Conservation (phyloP, 2,888 invertebrate genomes). For the Ochropleura plecta region DNA sequence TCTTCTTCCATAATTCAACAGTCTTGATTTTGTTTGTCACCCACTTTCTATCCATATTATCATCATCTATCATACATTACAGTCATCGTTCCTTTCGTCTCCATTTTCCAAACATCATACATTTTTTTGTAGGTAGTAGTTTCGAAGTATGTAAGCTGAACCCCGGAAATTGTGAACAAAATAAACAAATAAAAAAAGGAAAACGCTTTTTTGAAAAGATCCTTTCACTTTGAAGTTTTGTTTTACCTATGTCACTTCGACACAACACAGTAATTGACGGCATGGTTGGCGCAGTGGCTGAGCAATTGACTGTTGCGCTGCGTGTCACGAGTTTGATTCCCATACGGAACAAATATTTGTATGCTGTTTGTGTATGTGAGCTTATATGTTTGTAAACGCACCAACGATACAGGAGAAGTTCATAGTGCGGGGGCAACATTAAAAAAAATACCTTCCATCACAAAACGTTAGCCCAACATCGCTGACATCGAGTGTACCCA, state of each 20-base stretch:
- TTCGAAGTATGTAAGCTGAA: neutral
- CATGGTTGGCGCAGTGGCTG: too few relatives aligned
- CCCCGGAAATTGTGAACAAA: neutral
- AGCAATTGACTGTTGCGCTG: too few relatives aligned
- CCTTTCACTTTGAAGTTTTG: neutral
- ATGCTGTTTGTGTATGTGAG: too few relatives aligned
- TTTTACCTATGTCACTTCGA: too few relatives aligned
- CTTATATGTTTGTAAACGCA: too few relatives aligned
- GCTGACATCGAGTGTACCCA: conserved; percentile 61
- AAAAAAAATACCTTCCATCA: neutral
- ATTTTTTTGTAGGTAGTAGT: too few relatives aligned
- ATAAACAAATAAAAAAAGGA: neutral
- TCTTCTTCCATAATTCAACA: neutral
- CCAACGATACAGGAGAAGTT: too few relatives aligned
- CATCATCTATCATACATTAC: neutral
- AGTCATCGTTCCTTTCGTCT: neutral
- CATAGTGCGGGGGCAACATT: too few relatives aligned
- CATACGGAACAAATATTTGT: too few relatives aligned
- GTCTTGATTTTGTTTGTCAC: neutral
- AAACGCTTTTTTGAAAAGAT: neutral
- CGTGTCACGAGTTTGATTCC: too few relatives aligned
- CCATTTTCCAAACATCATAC: neutral
- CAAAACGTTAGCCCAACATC: conserved; percentile 22
- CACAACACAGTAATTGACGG: too few relatives aligned
- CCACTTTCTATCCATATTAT: neutral